Percentiles rank a stretch among this genome's conserved stretches.
phyloP scores from a whole-genome alignment of 1,140 invertebrate genomes.

The Leptinotarsa defecta region DNA sequence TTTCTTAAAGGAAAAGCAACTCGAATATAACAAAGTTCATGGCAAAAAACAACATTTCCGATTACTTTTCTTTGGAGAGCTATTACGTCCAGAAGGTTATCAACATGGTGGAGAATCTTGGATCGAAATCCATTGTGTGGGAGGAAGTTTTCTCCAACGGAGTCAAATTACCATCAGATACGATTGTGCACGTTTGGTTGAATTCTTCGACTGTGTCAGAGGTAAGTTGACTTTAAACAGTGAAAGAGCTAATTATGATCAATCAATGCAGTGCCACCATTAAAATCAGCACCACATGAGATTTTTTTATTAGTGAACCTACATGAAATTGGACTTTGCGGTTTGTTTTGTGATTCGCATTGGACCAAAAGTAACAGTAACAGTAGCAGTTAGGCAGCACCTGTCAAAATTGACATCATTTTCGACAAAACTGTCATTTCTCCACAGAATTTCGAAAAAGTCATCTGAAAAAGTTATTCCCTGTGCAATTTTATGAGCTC shows the following conservation, averaged over 20 bases:
- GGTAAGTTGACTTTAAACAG: not conserved
- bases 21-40: conserved; percentile 76
- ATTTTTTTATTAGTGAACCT: too few relatives aligned
- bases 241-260: too few relatives aligned
- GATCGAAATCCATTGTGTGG: conserved; percentile 78
- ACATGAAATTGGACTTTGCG: too few relatives aligned
- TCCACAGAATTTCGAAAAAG: too few relatives aligned
- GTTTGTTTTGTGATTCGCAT: too few relatives aligned
- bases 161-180: conserved; percentile 65
- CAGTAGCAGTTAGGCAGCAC: too few relatives aligned
- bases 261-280: too few relatives aligned
- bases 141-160: conserved; percentile 89
- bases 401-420: too few relatives aligned
- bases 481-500: too few relatives aligned
- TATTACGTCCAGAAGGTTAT: conserved; percentile 73
- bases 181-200: conserved; percentile 78
- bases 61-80: conserved; percentile 67
- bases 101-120: conserved; percentile 58
- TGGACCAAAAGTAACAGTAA: too few relatives aligned
- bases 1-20: conserved; percentile 70
- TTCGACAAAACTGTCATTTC: too few relatives aligned
- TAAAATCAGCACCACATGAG: not conserved
- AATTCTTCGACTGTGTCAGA: conserved; percentile 37
- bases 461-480: too few relatives aligned
- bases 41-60: conserved; percentile 63